phyloP scores from a whole-genome alignment of 2,888 invertebrate genomes.

The Athalia circularis region DNA sequence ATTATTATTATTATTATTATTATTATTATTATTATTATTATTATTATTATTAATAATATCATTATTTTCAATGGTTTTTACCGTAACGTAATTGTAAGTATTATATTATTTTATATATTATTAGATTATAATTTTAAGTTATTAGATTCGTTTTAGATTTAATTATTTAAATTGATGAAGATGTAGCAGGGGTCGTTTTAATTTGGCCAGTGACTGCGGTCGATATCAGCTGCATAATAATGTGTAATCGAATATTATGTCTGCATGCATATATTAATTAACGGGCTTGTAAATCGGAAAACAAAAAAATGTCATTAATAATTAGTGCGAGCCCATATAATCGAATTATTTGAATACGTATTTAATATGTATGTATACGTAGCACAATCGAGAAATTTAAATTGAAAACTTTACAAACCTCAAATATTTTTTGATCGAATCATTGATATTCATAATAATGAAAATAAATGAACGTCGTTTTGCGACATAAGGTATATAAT shows the following conservation, averaged over 20 bases:
- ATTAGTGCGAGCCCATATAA: not conserved
- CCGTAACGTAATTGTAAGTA: not conserved
- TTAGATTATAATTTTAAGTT: constrained; percentile 16
- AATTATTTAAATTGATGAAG: constrained; percentile 18
- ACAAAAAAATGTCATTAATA: no score
- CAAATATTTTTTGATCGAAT: no score
- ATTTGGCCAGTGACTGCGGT: constrained; percentile 18
- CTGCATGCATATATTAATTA: constrained; percentile 16
- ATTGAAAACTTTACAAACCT: no score
- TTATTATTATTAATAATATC: constrained; percentile 26
- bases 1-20: constrained; percentile 25
- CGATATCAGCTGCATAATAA: not conserved
- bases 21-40: constrained; percentile 19
- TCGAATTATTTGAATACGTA: not conserved
- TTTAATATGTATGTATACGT: no score
- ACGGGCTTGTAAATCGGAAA: constrained; percentile 1
- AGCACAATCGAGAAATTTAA: no score
- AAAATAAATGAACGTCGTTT: no score
- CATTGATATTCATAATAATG: no score
- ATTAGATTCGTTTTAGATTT: not conserved
- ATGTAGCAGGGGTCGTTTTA: not conserved
- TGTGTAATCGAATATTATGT: not conserved
- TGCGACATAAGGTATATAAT: no score
- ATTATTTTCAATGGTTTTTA: not conserved
- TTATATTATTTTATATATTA: constrained; percentile 18